Base-by-base conservation (phyloP, 1,140 invertebrate species). In the Drosophila busckii region DNA sequence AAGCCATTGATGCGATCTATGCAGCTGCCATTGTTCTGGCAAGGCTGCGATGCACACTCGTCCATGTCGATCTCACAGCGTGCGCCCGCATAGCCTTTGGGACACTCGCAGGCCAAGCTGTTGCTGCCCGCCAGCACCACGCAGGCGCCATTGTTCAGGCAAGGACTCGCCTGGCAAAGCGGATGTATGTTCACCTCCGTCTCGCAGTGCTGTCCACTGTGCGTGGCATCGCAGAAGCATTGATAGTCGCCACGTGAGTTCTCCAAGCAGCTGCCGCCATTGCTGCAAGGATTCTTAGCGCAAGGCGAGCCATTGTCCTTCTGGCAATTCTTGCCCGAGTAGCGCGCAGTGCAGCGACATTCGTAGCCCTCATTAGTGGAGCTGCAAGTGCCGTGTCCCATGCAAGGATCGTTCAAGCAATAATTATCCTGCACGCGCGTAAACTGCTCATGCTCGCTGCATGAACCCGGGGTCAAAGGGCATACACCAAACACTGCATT, bases 261-360 rank as follows among this genome's bases (percentile, higher is more conserved):
- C 85, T 95, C 93, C 7, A 88, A 78, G 76, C 96, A 97, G 15
- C 88, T 91, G 12, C 91, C 94, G n/a, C 90, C 91, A 88, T 96
- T 93, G 26, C 89, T 89, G 85, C 96, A 97, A 0, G 93, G 92
- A 63, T 86, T 89, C 28, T 87, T 90, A 22, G 88, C 88, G 84
- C 95, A 97, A 8, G 92, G 92, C 65, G 92, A 88, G 46, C 93
- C 92, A 85, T 88, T 90, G 87, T 96, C 94, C 83, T 92, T 90
- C 87, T 96, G 91, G 88, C 95, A 96, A 88, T 95, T 95, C 89
- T 93, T 93, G 56, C 95, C 94, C 45, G 91, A 91, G 87, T 94
- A 95, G 35, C 94, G 90, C 17, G 93, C 90, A 31, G 91, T 90
- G 89, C 94, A 96, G 67, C 92, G 90, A 87, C 95, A 96, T 65